Conservation (phyloP, 92 coral and sea anemone species). For the Galaxea fascicularis region DNA sequence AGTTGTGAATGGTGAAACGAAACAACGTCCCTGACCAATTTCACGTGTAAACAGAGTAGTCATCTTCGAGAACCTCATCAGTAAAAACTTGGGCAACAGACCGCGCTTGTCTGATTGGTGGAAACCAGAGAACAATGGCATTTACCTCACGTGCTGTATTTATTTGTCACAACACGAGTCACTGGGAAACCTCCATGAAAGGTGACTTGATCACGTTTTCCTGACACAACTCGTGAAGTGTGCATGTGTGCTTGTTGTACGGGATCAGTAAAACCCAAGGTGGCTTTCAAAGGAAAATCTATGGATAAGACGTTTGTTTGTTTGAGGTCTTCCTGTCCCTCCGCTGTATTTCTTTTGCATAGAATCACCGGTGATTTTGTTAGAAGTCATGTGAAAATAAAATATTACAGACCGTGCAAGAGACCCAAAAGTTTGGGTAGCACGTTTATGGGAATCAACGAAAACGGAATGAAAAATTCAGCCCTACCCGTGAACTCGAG, state of each 20-base stretch:
- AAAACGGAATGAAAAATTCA: too few relatives aligned
- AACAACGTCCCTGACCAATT: background rate
- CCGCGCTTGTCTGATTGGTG: slow-evolving; percentile 18
- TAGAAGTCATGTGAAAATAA: too few relatives aligned
- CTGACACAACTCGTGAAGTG: slow-evolving; percentile 2
- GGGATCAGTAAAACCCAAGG: background rate
- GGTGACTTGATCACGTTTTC: slow-evolving; percentile 50
- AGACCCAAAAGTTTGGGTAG: too few relatives aligned
- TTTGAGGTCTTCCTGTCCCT: background rate
- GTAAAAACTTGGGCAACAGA: background rate
- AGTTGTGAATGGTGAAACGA: background rate
- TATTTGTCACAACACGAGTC: slow-evolving; percentile 24
- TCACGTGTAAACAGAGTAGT: slow-evolving; percentile 23
- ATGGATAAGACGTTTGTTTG: background rate
- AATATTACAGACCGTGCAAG: too few relatives aligned
- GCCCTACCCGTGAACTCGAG: too few relatives aligned
- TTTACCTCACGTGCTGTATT: slow-evolving; percentile 27
- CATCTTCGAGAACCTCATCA: slow-evolving; percentile 9
- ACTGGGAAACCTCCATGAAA: background rate
- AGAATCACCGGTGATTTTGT: background rate
- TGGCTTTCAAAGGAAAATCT: too few relatives aligned
- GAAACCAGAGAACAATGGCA: background rate
- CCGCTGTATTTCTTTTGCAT: background rate
- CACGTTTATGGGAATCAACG: too few relatives aligned
- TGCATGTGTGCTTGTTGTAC: background rate